Evolutionary conservation across 2,888 invertebrate genomes (phyloP).

Genomic region (Neoaliturus tenellus): DNA sequence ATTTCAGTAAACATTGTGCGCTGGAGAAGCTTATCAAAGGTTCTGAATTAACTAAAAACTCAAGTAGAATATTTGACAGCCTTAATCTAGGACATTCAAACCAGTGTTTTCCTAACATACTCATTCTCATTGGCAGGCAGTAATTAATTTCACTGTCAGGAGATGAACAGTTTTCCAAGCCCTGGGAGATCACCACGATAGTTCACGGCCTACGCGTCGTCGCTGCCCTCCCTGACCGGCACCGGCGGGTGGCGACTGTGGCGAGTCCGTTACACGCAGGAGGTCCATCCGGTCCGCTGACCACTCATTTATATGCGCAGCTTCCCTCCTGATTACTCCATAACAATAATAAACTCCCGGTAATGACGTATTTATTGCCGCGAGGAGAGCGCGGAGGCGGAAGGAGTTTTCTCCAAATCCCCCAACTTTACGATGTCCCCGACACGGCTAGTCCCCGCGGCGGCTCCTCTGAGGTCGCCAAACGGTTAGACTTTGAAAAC

Average conservation of each 20-base stretch:
- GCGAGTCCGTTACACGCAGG: not conserved
- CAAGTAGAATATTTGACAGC: too few relatives aligned
- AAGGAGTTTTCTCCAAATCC: conserved; percentile 34
- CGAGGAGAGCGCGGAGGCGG: conserved; percentile 47
- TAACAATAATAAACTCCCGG: conserved; percentile 39
- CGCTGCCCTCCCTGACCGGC: not conserved
- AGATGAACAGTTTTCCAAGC: too few relatives aligned
- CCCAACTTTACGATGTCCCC: conserved; percentile 12
- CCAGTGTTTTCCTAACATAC: too few relatives aligned
- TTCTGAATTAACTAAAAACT: too few relatives aligned
- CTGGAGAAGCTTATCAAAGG: too few relatives aligned
- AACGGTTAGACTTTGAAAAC: too few relatives aligned
- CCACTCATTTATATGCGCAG: conserved; percentile 45
- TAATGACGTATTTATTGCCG: conserved; percentile 47
- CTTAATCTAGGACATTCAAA: too few relatives aligned
- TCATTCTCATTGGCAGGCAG: too few relatives aligned
- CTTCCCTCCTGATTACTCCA: conserved; percentile 35
- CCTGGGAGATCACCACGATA: not conserved
- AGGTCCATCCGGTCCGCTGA: not conserved
- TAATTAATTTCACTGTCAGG: too few relatives aligned
- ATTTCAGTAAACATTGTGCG: too few relatives aligned
- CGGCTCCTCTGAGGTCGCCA: not conserved
- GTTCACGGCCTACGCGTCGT: too few relatives aligned
- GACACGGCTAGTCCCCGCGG: not conserved
- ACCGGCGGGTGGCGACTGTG: not conserved